Conservation (phyloP, 2,888 invertebrate species). For the Apoda limacodes region DNA sequence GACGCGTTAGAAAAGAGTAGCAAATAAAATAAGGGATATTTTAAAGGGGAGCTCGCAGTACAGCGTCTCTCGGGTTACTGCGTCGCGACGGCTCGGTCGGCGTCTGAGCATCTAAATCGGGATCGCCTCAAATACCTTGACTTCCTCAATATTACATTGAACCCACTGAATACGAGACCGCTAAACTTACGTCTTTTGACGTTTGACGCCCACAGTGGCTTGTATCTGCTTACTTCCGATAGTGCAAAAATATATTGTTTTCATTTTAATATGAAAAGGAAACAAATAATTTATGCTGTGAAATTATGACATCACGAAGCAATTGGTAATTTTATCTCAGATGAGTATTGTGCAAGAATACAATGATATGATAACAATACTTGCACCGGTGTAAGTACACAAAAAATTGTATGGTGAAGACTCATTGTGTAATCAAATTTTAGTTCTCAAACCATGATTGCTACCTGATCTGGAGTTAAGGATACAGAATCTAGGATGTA, state of each 20-base stretch:
- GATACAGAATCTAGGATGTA: too few species aligned
- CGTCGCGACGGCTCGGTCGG: conserved; percentile 57
- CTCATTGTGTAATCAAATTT: too few species aligned
- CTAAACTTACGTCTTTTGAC: conserved; percentile 48
- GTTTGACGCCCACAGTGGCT: conserved; percentile 64
- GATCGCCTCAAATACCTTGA: conserved; percentile 70
- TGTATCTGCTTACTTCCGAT: conserved; percentile 35
- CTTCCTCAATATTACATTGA: conserved; percentile 71
- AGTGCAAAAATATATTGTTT: conserved; percentile 17
- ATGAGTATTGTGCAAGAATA: too few species aligned
- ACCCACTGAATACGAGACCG: conserved; percentile 58
- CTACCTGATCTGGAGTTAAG: too few species aligned
- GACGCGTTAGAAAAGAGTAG: conserved; percentile 29
- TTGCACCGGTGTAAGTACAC: too few species aligned
- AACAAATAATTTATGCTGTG: too few species aligned
- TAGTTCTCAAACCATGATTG: too few species aligned
- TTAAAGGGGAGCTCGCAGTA: conserved; percentile 52
- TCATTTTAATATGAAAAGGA: conserved; percentile 11
- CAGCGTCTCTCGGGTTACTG: conserved; percentile 64
- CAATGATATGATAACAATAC: too few species aligned
- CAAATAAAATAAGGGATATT: conserved; percentile 36
- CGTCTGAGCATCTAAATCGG: conserved; percentile 69
- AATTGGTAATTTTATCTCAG: too few species aligned
- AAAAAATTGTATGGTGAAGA: too few species aligned
- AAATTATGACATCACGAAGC: conserved; percentile 15